A percentile compares a stretch with the other conserved stretches of the same genome.
phyloP scores from a whole-genome alignment of 2,888 invertebrate species.

The Crocallis elinguaria region DNA sequence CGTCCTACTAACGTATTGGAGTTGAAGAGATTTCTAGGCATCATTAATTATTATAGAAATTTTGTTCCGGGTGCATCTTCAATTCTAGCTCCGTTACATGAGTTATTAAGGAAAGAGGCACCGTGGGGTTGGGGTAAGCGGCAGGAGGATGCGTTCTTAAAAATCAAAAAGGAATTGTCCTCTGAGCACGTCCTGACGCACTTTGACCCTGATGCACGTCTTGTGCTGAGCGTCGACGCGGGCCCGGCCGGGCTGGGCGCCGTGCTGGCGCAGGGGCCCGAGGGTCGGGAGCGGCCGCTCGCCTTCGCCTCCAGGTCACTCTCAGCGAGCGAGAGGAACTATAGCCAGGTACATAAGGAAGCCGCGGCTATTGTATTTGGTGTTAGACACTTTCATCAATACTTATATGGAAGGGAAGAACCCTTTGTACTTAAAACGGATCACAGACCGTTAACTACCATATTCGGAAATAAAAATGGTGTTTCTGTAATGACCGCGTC shows the following conservation, averaged over 20 bases:
- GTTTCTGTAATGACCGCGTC: background rate
- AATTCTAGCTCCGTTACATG: slow-evolving; percentile 33
- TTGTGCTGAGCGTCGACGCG: slow-evolving; percentile 19
- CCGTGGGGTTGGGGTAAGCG: slow-evolving; percentile 15
- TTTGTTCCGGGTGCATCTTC: slow-evolving; percentile 40
- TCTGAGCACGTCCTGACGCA: background rate
- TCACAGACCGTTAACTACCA: too few species aligned
- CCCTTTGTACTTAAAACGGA: too few species aligned
- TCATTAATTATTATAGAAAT: slow-evolving; percentile 43
- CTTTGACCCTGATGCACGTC: background rate
- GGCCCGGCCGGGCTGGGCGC: slow-evolving; percentile 27
- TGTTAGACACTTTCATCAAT: too few species aligned
- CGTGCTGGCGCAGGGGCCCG: slow-evolving; percentile 14
- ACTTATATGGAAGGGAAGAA: too few species aligned
- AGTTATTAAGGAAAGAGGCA: slow-evolving; percentile 8
- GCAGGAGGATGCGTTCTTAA: background rate
- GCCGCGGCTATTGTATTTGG: background rate
- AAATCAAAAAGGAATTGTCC: slow-evolving; percentile 7
- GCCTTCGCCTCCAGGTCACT: background rate
- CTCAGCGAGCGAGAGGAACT: slow-evolving; percentile 1
- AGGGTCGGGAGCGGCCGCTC: background rate
- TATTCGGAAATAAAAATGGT: background rate
- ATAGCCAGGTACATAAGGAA: slow-evolving; percentile 20
- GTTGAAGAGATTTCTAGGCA: slow-evolving; percentile 40
- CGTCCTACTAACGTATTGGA: slow-evolving; percentile 31